Conservation (phyloP, 1,140 invertebrate species). For the Drosophila sproati region DNA sequence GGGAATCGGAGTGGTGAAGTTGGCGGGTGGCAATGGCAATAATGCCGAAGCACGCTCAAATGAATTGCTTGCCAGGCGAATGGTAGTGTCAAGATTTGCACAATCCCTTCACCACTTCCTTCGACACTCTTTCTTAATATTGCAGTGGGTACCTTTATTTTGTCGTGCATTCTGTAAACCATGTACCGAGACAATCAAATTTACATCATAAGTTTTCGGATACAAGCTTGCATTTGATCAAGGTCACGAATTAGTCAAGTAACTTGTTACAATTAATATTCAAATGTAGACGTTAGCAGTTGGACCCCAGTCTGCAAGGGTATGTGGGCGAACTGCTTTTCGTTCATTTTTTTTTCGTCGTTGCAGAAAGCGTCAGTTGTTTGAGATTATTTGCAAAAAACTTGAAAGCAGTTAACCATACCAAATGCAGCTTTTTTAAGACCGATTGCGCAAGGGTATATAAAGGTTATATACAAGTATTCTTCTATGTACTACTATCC, state of each 20-base stretch:
- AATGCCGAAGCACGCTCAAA: constrained; percentile 51
- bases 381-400: constrained; percentile 64
- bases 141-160: neutral
- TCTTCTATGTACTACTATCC: no score
- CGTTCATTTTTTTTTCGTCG: constrained; percentile 1
- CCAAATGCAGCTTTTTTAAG: constrained; percentile 42
- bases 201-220: no score
- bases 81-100: constrained; percentile 37
- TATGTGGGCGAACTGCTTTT: neutral
- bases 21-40: constrained; percentile 26
- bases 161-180: neutral
- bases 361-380: constrained; percentile 57
- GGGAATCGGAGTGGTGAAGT: neutral
- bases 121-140: neutral
- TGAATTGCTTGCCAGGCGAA: constrained; percentile 59
- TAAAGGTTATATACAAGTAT: neutral
- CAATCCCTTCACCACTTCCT: neutral
- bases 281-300: neutral
- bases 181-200: neutral
- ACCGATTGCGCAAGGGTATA: constrained; percentile 2
- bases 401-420: constrained; percentile 62
- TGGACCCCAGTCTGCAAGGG: neutral
- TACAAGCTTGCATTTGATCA: no score
- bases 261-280: no score
- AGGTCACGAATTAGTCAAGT: no score